Evolutionary conservation across 2,113 vertebrate species (phyloP).

Genomic region (Notarius lentiginosus): DNA sequence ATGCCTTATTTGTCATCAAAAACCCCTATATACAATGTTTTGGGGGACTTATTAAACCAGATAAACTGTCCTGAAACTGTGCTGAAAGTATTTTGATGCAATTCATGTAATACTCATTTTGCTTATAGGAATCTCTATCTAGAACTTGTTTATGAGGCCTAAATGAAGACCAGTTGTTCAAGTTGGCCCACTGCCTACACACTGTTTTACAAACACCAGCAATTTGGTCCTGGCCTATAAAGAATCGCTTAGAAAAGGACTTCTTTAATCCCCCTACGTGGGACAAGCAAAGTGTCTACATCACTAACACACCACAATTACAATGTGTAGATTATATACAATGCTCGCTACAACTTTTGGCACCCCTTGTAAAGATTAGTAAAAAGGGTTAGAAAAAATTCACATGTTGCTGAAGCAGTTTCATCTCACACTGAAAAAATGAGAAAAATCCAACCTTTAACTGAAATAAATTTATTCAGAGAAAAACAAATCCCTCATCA

Average conservation of each 20-base stretch:
- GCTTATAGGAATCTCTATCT: constrained; percentile 5
- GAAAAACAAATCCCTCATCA: too few relatives aligned
- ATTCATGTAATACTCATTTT: not conserved
- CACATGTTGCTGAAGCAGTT: too few relatives aligned
- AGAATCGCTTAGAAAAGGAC: constrained; percentile 42
- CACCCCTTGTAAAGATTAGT: too few relatives aligned
- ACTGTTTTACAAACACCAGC: not conserved
- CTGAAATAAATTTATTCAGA: too few relatives aligned
- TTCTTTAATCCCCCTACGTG: constrained; percentile 71
- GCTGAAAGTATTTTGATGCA: not conserved
- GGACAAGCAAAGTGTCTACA: constrained; percentile 67
- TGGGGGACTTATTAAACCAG: not conserved
- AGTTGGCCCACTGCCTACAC: not conserved
- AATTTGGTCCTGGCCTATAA: not conserved
- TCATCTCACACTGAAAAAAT: too few relatives aligned
- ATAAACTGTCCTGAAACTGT: not conserved
- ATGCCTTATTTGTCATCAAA: not conserved
- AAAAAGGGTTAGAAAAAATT: too few relatives aligned
- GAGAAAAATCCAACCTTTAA: too few relatives aligned
- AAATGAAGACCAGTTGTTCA: constrained; percentile 12
- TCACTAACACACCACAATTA: constrained; percentile 75
- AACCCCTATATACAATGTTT: not conserved
- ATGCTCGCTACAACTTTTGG: too few relatives aligned
- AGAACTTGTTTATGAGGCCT: not conserved
- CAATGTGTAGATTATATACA: constrained; percentile 64